A percentile compares a stretch with the other conserved stretches of the same genome.
phyloP scores from a whole-genome alignment of 53 echinoderm and acorn worm species.

The Paelopatides confundens region DNA sequence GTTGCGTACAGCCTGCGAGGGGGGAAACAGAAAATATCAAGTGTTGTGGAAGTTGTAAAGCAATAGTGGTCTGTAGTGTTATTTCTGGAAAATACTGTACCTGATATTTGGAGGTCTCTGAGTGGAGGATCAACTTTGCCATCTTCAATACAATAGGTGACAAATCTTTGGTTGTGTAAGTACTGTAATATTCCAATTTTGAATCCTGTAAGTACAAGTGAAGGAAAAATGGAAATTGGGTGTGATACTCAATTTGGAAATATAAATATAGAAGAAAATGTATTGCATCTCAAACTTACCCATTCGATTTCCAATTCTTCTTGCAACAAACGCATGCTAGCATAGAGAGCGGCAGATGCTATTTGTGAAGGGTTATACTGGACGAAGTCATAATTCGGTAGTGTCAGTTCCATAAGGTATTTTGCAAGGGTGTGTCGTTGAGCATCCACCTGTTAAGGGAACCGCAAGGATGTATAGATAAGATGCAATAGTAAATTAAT shows the following conservation, averaged over 20 bases:
- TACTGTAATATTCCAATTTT: constrained; percentile 89
- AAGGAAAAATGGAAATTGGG: too few relatives aligned
- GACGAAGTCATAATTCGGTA: constrained; percentile 90
- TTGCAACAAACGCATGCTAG: constrained; percentile 72
- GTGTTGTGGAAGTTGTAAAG: too few relatives aligned
- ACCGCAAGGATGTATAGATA: too few relatives aligned
- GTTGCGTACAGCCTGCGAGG: constrained; percentile 83
- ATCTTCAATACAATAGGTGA: constrained; percentile 78
- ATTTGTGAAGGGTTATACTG: constrained; percentile 92
- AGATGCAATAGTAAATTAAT: too few relatives aligned
- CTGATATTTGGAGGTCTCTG: constrained; percentile 81
- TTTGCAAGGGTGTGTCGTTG: constrained; percentile 92
- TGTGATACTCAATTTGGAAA: too few relatives aligned
- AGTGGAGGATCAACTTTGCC: constrained; percentile 54
- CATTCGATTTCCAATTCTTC: constrained; percentile 68
- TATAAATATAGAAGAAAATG: too few relatives aligned
- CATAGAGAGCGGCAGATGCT: constrained; percentile 87
- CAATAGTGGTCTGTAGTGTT: too few relatives aligned
- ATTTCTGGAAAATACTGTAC: too few relatives aligned
- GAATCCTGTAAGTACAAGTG: constrained; percentile 68
- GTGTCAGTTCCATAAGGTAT: constrained; percentile 92
- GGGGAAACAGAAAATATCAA: not conserved
- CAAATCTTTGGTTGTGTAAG: constrained; percentile 75
- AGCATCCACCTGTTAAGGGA: constrained; percentile 83
- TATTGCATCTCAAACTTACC: constrained; percentile 61